Base-by-base conservation (phyloP, 2,113 vertebrate genomes). In the Grallaria varia region DNA sequence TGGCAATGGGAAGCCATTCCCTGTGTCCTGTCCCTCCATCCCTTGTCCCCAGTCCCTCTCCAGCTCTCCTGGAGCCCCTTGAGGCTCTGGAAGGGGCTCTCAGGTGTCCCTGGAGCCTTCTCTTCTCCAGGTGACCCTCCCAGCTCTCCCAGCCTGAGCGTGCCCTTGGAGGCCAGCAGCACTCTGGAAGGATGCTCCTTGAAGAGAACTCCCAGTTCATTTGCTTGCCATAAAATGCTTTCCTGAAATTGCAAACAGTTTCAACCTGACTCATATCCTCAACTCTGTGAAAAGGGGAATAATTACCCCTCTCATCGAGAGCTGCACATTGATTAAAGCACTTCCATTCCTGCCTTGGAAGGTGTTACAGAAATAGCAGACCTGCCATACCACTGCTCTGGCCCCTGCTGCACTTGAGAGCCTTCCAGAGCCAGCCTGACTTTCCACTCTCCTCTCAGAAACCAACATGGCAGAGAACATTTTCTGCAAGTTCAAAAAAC, bases 221-320 rank as follows among this genome's bases (percentile, higher is more conserved):
- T 80, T 62, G 42, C 60, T 63, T 2, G 2, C 39, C 62, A 58
- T n/a, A 58, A 47, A 74, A n/a, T n/a, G n/a, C n/a, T n/a, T n/a
- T n/a, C n/a, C n/a, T n/a, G n/a, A n/a, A n/a, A n/a, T n/a, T n/a
- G n/a, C n/a, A n/a, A n/a, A n/a, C n/a, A n/a, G n/a, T n/a, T n/a
- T n/a, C n/a, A 23, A 71, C 27, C 37, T 82, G 63, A 75, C 74
- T 59, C 40, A n/a, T 28, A 12, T 45, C 19, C 78, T 82, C 59
- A 40, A 6, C 27, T 37, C 33, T 6, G 5, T 66, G 67, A 59
- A 89, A 95, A 45, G 0, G 8, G 64, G 60, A 71, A 84, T 73
- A 92, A 95, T 92, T 88, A 81, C 31, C 68, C 52, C 35, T 53
- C 67, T 90, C 64, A 35, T 67, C 42, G 33, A 45, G 83, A 71